Base-by-base conservation (phyloP, 1,140 invertebrate genomes). In the Triops cancriformis region DNA sequence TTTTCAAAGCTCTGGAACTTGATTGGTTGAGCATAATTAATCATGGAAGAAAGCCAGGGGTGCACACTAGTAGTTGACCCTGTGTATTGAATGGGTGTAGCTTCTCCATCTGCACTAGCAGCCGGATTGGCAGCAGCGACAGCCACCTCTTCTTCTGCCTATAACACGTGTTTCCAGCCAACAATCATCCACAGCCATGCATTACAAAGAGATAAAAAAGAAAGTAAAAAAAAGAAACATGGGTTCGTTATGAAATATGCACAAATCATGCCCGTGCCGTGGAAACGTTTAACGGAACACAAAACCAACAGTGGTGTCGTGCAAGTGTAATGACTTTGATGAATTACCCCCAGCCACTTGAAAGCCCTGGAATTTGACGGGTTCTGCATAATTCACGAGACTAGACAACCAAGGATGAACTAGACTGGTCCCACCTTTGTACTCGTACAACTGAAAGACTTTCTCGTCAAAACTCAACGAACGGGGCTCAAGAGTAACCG, bases 1-100 rank as follows among this genome's bases (percentile, higher is more conserved):
- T 95, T 90, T 84, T 99, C 97, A 86, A 99, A 99, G 51, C 96
- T 94, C 84, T 94, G 92, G 87, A 99, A 99, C 87, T 99, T 99
- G 83, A 99, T 93, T 2, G 98, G 98, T 86, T 99, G 97, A 77
- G 97, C 96, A 88, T 99, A 99, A 89, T 99, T 99, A 82, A 99
- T 93, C 91, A 99, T 93, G 51, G 96, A 97, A 31, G 97, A 99
- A 1, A 99, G 89, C 90, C 95, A 97, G 23, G 98, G 98, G 87
- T 99, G 98, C 73, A 99, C 97, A 85, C 98, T 98, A 73, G 96
- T 97, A 14, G 98, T 99, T 77, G 97, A 98, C 72, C 96, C 95
- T 0, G 94, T 97, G 85, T 99, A 98, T 80, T 90, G 89, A 80
- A 81, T 79, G 12, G 79, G 74, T 51, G 77, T 42, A 26, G 64